Evolutionary conservation across 2,797 vertebrate genomes (phyloP).

Genomic region (Pogonophryne albipinna): DNA sequence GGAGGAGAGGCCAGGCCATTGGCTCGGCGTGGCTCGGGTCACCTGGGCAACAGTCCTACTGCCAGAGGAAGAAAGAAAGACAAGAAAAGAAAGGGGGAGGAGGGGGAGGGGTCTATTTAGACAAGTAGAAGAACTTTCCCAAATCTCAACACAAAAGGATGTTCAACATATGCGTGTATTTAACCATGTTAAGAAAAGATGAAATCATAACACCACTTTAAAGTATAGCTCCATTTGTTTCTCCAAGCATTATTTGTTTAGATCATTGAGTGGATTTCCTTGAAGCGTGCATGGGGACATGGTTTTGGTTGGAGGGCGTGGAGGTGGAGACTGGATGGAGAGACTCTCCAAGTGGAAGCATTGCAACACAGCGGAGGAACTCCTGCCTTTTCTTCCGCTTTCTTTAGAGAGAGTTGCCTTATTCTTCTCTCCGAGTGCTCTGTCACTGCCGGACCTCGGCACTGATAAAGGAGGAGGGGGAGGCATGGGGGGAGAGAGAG

Average conservation of each 20-base stretch:
- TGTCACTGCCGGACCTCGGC: constrained; percentile 56
- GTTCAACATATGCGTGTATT: not conserved
- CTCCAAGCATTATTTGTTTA: not conserved
- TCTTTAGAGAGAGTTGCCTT: constrained; percentile 75
- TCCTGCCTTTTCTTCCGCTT: constrained; percentile 80
- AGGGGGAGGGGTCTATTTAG: constrained; percentile 21
- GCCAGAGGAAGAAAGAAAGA: constrained; percentile 59
- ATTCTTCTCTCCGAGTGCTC: constrained; percentile 59
- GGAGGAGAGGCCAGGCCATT: constrained; percentile 69
- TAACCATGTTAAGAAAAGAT: constrained; percentile 10
- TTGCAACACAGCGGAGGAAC: constrained; percentile 86
- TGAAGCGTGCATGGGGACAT: constrained; percentile 3
- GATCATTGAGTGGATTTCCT: not conserved
- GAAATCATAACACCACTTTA: not conserved
- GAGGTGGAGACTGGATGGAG: too few relatives aligned
- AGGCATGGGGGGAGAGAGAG: not conserved
- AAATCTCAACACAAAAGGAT: too few relatives aligned
- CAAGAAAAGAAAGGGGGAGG: constrained; percentile 24
- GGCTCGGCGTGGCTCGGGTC: constrained; percentile 65
- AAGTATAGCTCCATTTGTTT: not conserved
- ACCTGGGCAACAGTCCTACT: constrained; percentile 72
- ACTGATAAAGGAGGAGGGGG: constrained; percentile 48
- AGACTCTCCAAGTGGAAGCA: too few relatives aligned
- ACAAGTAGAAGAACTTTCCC: not conserved
- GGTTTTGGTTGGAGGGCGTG: constrained; percentile 10